Conservation (phyloP, 2,888 invertebrate species). For the Drosophila macrospina region DNA sequence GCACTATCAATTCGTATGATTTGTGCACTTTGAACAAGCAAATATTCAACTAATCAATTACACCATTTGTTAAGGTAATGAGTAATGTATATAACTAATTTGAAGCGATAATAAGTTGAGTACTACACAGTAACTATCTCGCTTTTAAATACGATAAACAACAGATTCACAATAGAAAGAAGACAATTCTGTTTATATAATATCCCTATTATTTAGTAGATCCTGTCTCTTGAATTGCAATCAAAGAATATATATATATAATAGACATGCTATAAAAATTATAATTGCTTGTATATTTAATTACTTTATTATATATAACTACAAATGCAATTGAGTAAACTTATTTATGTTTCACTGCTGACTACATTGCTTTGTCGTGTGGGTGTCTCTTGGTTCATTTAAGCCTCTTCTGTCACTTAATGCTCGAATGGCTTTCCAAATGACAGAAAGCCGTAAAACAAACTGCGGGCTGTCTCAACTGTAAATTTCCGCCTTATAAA, state of each 20-base stretch:
- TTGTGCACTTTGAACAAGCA: slow-evolving; percentile 29
- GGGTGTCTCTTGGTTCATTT: not conserved
- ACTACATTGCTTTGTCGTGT: not conserved
- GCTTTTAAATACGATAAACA: not conserved
- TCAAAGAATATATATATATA: too few species aligned
- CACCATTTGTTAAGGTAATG: slow-evolving; percentile 10
- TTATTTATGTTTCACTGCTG: not conserved
- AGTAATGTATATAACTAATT: slow-evolving; percentile 2
- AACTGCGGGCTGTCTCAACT: slow-evolving; percentile 29
- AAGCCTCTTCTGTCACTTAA: slow-evolving; percentile 5
- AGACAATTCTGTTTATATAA: too few species aligned
- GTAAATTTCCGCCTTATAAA: slow-evolving; percentile 50
- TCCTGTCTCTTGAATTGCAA: too few species aligned
- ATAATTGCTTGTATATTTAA: too few species aligned
- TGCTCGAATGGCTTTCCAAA: slow-evolving; percentile 12
- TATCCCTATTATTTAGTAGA: too few species aligned
- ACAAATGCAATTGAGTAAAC: not conserved
- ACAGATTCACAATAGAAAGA: too few species aligned
- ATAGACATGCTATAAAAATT: too few species aligned
- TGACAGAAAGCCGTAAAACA: slow-evolving; percentile 6
- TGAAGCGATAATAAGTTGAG: not conserved
- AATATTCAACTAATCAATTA: slow-evolving; percentile 1
- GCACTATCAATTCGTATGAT: slow-evolving; percentile 32
- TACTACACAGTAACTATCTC: not conserved
- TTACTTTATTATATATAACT: too few species aligned